Evolutionary conservation across 2,113 vertebrate genomes (phyloP), one percentile per base, ranked within the genome.

Genomic region (Myotis brandtii): DNA sequence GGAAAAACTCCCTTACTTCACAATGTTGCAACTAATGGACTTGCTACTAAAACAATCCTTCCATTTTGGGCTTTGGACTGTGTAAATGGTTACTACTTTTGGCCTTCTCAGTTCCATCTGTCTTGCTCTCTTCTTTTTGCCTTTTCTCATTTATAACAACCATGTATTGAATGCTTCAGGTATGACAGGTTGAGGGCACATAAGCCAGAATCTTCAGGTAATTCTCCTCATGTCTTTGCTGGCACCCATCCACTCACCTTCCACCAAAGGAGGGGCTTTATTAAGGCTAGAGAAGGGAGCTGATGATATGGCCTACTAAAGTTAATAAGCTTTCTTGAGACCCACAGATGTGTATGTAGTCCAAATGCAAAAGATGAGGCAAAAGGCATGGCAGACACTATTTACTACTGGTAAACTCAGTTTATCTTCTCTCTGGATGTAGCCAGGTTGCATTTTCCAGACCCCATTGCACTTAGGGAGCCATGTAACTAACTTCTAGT

Each of bases 381-480:
- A 96, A 64, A 46, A 91, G 52, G 12, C 48, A 20, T 70, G 66
- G 43, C 27, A 64, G 21, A 86, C 18, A 86, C 30, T 83, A 48
- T 27, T 69, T 62, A 64, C 23, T 34, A 46, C 10, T 46, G 46
- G 46, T 46, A 32, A 85, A n/a, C 9, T 81, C 25, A 81, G 46
- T 84, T 89, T 52, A 67, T 82, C 48, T 89, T 95, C 69, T 94
- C 91, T 32, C 40, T 80, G 43, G 27, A 59, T 32, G 34, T 12
- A 95, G 43, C 72, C 48, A 37, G 37, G 37, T 16, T 87, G 59
- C 69, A 75, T 30, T 76, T 92, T 18, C 54, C 37, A 95, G 64
- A 62, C 23, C 34, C 50, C 17, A 32, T 3, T 56, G n/a, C 34
- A 72, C 32, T 54, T 23, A 91, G 73, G 76, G 14, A 72, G 20